Evolutionary conservation across 2,113 vertebrate species (phyloP), one percentile per base, ranked within the genome.

Genomic region (Equus quagga): DNA sequence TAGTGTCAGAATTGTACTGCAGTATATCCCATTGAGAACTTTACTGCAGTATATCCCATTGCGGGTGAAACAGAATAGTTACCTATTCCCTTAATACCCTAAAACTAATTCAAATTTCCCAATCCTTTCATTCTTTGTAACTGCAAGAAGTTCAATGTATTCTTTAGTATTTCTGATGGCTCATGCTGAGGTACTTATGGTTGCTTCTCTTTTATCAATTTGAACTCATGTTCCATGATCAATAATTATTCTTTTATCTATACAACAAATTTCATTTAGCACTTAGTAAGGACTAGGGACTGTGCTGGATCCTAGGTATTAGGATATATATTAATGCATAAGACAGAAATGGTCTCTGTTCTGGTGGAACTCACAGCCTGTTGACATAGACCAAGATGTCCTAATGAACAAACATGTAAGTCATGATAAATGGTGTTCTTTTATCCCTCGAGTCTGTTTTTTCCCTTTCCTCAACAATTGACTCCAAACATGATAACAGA

Each of bases 201-300:
- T 64, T 84, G 12, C 2, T 89, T 51, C 23, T 80, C 72, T 92
- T 94, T 62, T 28, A 41, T 72, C 28, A 90, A 23, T 54, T 73
- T 94, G 49, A 83, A 64, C 33, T 89, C 36, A 31, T 64, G 19
- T 44, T 91, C 51, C 75, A 46, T 70, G 49, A 81, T 60, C 18
- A 97, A 67, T 36, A 93, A 83, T 83, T 69, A 69, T 41, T 83
- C n/a, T 56, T 46, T 90, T 90, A 24, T 79, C 65, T 28, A 72
- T 56, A 75, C 33, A 72, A 56, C 67, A 91, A 23, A 70, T 87
- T 92, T 82, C 76, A 5, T 58, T 65, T 44, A 84, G 6, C 17
- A 79, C 6, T 88, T 70, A 70, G 23, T 49, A 73, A 89, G 28
- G 24, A 36, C 11, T 28, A 80, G 51, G 75, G 56, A 26, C 14